phyloP scores from a whole-genome alignment of 2,113 vertebrate species.

The Hirundichthys speculiger region DNA sequence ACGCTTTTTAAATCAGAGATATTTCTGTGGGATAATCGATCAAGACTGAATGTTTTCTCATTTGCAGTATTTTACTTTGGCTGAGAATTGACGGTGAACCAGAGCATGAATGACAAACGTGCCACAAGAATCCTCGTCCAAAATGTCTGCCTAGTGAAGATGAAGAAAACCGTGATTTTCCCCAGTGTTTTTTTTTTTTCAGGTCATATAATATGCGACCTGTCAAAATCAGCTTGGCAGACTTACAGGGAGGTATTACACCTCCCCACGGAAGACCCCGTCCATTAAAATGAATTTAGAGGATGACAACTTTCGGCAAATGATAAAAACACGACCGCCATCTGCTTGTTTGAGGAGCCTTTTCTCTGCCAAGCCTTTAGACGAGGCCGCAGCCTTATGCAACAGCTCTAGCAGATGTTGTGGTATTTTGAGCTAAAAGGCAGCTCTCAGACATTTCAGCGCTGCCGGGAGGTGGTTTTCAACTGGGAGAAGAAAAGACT shows the following conservation, averaged over 20 bases:
- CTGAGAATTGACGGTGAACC: no score
- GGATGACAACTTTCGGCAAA: slow-evolving; percentile 68
- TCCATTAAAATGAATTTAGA: slow-evolving; percentile 61
- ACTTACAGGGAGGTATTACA: slow-evolving; percentile 47
- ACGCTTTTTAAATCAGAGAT: not conserved
- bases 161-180: slow-evolving; percentile 20
- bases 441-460: slow-evolving; percentile 50
- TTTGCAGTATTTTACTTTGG: no score
- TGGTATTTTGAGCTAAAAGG: slow-evolving; percentile 47
- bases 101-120: no score
- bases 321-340: slow-evolving; percentile 71
- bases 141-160: slow-evolving; percentile 33
- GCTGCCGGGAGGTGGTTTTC: slow-evolving; percentile 39
- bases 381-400: slow-evolving; percentile 60
- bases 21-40: no score
- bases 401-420: slow-evolving; percentile 74
- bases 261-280: slow-evolving; percentile 1
- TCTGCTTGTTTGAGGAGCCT: slow-evolving; percentile 53
- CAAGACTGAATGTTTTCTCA: no score
- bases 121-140: slow-evolving; percentile 17
- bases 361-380: slow-evolving; percentile 65
- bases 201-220: slow-evolving; percentile 46
- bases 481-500: slow-evolving; percentile 40
- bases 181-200: slow-evolving; percentile 48
- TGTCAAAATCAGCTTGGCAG: slow-evolving; percentile 55